Percentiles rank a stretch among this genome's conserved stretches.
Conservation (phyloP, 2,113 vertebrate genomes). For the Aphyosemion australe region DNA sequence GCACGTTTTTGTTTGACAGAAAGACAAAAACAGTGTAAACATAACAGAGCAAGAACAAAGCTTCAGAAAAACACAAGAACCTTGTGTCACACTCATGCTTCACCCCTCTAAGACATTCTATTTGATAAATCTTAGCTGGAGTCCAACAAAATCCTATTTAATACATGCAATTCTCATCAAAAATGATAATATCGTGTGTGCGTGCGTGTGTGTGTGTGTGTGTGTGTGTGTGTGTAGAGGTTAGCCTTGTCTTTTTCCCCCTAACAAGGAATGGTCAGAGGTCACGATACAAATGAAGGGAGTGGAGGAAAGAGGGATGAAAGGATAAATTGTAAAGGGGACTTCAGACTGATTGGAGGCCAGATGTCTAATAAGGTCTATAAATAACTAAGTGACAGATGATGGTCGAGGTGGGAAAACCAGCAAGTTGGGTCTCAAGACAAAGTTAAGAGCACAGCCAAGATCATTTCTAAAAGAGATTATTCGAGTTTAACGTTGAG, state of each 20-base stretch:
- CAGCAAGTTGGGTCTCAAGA: conserved; percentile 4
- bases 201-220: conserved; percentile 3
- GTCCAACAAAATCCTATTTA: no score
- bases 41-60: not conserved
- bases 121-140: fast-evolving
- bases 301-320: conserved; percentile 64
- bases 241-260: conserved; percentile 67
- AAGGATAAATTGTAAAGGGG: conserved; percentile 63
- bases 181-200: conserved; percentile 13
- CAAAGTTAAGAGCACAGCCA: not conserved
- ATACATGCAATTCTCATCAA: not conserved
- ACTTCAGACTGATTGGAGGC: conserved; percentile 59
- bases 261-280: conserved; percentile 65
- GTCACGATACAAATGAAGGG: conserved; percentile 62
- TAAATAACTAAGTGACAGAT: conserved; percentile 60
- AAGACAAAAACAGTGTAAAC: conserved; percentile 38
- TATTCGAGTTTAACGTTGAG: no score
- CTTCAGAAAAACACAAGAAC: not conserved
- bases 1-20: conserved; percentile 24
- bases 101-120: not conserved
- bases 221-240: conserved; percentile 50
- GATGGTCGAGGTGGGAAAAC: conserved; percentile 3
- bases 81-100: not conserved
- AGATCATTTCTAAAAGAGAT: not conserved
- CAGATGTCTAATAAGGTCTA: conserved; percentile 65